Percentiles rank a stretch among this genome's conserved stretches.
These are phyloP conservation scores for Oscheius myriophilus DNA, from an alignment of 2,888 invertebrate species.

Conservation along the genomic window DNA sequence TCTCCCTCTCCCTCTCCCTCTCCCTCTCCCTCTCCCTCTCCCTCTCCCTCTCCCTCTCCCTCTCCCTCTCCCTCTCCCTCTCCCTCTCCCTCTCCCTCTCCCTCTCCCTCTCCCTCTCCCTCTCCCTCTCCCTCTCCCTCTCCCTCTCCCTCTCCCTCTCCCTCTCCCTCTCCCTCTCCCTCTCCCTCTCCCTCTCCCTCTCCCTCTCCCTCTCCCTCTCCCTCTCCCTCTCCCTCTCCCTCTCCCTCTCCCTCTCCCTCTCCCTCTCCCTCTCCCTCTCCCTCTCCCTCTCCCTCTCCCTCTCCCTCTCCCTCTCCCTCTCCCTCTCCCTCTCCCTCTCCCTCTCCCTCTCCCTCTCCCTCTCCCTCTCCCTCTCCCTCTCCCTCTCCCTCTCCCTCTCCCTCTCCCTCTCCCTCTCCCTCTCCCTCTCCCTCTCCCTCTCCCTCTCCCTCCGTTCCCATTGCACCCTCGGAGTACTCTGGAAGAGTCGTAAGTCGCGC, in stretches of 20 bases:
- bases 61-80: constrained; percentile 13
- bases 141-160: constrained; percentile 15
- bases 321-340: background rate
- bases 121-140: constrained; percentile 2
- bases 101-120: constrained; percentile 30
- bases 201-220: constrained; percentile 10
- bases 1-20: constrained; percentile 3
- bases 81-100: constrained; percentile 16
- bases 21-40: constrained; percentile 18
- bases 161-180: constrained; percentile 25
- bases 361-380: constrained; percentile 19
- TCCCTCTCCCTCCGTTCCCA: background rate
- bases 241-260: constrained; percentile 21
- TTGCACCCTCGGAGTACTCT: no score
- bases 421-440: constrained; percentile 29
- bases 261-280: background rate
- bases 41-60: constrained; percentile 8
- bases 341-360: constrained; percentile 7
- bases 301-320: background rate
- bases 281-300: no score
- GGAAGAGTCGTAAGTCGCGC: constrained; percentile 8
- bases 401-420: constrained; percentile 21
- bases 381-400: background rate
- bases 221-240: constrained; percentile 24
- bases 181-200: constrained; percentile 30